A percentile compares a stretch with the other conserved stretches of the same genome.
Conservation (phyloP, 35 echinoderm and acorn worm species). For the Eucidaris tribuloides region DNA sequence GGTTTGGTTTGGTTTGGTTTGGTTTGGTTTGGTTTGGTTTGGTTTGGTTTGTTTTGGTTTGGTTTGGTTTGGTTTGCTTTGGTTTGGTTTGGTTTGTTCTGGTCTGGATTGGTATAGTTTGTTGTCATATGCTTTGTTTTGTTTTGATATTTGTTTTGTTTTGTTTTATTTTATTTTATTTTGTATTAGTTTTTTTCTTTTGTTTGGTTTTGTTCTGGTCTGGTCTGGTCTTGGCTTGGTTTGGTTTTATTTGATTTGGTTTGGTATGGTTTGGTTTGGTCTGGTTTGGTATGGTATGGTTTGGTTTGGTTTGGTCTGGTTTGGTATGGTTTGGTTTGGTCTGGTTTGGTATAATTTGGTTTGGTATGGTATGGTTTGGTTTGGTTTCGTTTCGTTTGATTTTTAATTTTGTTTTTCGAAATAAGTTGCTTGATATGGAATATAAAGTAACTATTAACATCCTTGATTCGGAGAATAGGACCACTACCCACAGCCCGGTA, state of each 20-base stretch:
- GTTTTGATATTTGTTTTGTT: not conserved
- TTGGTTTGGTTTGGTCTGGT: not conserved
- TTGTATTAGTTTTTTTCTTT: too few relatives aligned
- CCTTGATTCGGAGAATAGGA: too few relatives aligned
- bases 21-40: too few relatives aligned
- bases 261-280: not conserved
- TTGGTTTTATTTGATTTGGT: not conserved
- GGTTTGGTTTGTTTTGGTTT: too few relatives aligned
- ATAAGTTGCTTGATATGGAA: too few relatives aligned
- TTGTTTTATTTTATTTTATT: not conserved
- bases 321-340: too few relatives aligned
- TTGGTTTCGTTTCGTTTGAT: not conserved
- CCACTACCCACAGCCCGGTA: too few relatives aligned
- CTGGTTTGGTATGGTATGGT: not conserved
- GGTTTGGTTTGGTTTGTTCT: too few relatives aligned
- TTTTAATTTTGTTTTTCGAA: too few relatives aligned
- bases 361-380: not conserved
- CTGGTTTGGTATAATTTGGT: too few relatives aligned
- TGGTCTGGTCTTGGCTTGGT: not conserved
- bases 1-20: not conserved
- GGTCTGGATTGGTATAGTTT: not conserved
- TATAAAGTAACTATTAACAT: too few relatives aligned
- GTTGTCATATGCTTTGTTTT: not conserved
- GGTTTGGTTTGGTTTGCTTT: too few relatives aligned
- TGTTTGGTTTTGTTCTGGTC: not conserved